Base-by-base conservation (phyloP, 2,888 invertebrate genomes). In the Gisinianus flammeolus region DNA sequence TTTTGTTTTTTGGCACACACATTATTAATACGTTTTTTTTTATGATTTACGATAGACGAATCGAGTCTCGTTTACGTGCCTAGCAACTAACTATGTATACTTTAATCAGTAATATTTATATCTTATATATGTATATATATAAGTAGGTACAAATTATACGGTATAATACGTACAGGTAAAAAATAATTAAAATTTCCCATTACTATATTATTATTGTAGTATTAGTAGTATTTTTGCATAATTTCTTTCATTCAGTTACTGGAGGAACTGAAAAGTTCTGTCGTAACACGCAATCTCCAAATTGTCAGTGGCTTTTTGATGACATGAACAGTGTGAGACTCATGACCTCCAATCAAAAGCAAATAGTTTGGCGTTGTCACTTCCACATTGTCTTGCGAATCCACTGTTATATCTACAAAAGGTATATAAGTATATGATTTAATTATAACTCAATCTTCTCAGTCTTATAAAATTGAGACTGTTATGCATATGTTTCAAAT, bases 321-420 rank as follows among this genome's bases (percentile, higher is more conserved):
- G 10, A 81, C 75, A 58, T 78, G 77, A 19, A 69, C 78, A 6
- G 78, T 79, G 35, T 83, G 81, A 44, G 76, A 69, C 62, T 84
- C 84, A 16, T 81, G 66, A 1, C 84, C 84, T 6, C 84, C 84
- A 22, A 84, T 76, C 2, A 84, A 33, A 2, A 84, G 77, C 33
- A 84, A 75, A 75, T 84, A 84, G 66, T 84, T 82, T 31, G 84
- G 81, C 12, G 80, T 81, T 33, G 79, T 76, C 24, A 77, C 79
- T 54, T 78, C 74, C 19, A 78, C 74, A 30, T 69, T 68, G 4
- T 74, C 75, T 26, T 69, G 33, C 8, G 12, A 16, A 12, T 19
- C 66, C 16, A 12, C 24, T 28, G 44, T 16, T n/a, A 24, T 64
- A 33, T 35, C n/a, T 30, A 33, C n/a, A 71, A 71, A 71, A 54